phyloP scores from a whole-genome alignment of 2,797 vertebrate genomes.

The Loriculus beryllinus region DNA sequence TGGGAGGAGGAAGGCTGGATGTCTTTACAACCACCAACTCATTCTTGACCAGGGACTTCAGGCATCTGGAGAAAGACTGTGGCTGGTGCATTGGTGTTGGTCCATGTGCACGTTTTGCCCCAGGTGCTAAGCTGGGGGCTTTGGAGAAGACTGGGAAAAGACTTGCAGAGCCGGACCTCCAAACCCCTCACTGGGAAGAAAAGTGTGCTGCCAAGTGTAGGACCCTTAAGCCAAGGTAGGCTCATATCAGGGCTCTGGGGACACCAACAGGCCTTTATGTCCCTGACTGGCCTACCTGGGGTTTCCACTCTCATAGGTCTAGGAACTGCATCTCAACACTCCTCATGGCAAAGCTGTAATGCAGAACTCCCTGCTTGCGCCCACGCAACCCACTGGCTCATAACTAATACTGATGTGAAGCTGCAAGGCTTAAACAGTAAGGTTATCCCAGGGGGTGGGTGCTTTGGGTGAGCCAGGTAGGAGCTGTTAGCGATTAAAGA shows the following conservation, averaged over 20 bases:
- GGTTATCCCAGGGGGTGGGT: background rate
- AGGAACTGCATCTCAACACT: background rate
- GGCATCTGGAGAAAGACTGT: background rate
- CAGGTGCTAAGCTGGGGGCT: background rate
- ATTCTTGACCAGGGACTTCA: background rate
- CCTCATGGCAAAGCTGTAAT: background rate
- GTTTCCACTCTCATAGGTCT: background rate
- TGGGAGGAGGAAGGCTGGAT: background rate
- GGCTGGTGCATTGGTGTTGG: background rate
- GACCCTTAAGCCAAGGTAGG: background rate
- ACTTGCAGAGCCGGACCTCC: background rate
- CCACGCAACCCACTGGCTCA: background rate
- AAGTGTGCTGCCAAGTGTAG: background rate
- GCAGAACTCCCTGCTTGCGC: background rate
- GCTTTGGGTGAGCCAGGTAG: background rate
- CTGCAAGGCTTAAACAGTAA: background rate
- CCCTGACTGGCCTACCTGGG: background rate
- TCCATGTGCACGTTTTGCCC: background rate
- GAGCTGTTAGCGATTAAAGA: background rate
- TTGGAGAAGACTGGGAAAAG: background rate
- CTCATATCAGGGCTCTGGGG: background rate
- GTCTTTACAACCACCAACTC: background rate
- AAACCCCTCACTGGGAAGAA: background rate
- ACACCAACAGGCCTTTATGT: rapidly evolving
- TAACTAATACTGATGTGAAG: background rate